Evolutionary conservation across 2,797 vertebrate genomes (phyloP).

Genomic region (Rhinatrema bivittatum): DNA sequence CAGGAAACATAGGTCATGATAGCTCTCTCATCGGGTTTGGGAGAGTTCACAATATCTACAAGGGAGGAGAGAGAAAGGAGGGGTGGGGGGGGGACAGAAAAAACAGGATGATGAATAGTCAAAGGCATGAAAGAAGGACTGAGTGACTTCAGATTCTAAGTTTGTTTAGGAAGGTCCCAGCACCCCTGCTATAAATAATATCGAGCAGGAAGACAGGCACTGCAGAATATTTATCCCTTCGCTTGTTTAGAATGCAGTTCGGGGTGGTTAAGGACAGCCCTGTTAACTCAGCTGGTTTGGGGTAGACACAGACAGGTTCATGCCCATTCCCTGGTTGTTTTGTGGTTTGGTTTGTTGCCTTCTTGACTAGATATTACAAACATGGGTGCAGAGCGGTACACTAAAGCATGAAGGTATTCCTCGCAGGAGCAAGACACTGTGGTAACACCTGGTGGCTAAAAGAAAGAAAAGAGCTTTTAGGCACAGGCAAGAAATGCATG

Average conservation of each 20-base stretch:
- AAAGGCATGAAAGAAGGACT: no score
- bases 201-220: no score
- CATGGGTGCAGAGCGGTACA: conserved; percentile 16
- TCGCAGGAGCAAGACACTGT: conserved; percentile 28
- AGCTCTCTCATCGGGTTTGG: conserved; percentile 95
- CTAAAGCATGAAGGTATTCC: conserved; percentile 14
- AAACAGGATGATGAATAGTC: conserved; percentile 23
- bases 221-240: no score
- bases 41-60: conserved; percentile 95
- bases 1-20: conserved; percentile 98
- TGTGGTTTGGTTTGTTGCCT: neutral
- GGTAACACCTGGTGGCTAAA: conserved; percentile 15
- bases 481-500: conserved; percentile 20
- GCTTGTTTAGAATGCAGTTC: no score
- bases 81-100: conserved; percentile 40
- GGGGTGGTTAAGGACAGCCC: no score
- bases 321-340: neutral
- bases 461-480: conserved; percentile 18
- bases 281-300: no score
- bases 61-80: conserved; percentile 23
- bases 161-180: no score
- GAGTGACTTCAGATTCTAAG: no score
- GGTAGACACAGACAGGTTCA: no score
- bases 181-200: conserved; percentile 40
- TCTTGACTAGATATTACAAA: conserved; percentile 28